Conservation (phyloP, 2,113 vertebrate species). For the Papio anubis region DNA sequence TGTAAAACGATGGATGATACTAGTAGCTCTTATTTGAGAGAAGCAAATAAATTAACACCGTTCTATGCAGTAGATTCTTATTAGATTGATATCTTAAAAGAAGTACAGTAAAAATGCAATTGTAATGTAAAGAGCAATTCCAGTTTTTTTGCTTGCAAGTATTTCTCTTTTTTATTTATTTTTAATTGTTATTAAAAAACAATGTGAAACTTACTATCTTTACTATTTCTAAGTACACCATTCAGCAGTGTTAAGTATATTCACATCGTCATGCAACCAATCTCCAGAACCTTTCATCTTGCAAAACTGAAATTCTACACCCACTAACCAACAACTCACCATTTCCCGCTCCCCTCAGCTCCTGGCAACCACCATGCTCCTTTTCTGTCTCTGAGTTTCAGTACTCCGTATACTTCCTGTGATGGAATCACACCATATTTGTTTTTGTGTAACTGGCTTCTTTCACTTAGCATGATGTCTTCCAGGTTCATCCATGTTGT, state of each 20-base stretch:
- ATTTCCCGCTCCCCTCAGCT: rapidly evolving
- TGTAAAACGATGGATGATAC: background rate
- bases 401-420: background rate
- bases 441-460: background rate
- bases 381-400: background rate
- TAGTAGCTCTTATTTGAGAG: background rate
- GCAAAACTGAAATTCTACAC: background rate
- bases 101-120: background rate
- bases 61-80: background rate
- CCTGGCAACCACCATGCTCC: rapidly evolving
- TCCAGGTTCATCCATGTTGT: background rate
- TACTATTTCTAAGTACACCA: background rate
- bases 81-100: background rate
- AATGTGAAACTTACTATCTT: background rate
- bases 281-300: background rate
- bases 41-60: background rate
- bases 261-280: background rate
- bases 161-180: background rate
- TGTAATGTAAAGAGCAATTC: background rate
- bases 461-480: background rate
- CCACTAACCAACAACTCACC: background rate
- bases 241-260: background rate
- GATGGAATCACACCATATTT: background rate
- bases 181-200: background rate
- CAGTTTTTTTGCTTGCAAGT: background rate